These are phyloP conservation scores for Circaetus gallicus DNA, from an alignment of 2,113 vertebrate genomes.

Conservation along the genomic window DNA sequence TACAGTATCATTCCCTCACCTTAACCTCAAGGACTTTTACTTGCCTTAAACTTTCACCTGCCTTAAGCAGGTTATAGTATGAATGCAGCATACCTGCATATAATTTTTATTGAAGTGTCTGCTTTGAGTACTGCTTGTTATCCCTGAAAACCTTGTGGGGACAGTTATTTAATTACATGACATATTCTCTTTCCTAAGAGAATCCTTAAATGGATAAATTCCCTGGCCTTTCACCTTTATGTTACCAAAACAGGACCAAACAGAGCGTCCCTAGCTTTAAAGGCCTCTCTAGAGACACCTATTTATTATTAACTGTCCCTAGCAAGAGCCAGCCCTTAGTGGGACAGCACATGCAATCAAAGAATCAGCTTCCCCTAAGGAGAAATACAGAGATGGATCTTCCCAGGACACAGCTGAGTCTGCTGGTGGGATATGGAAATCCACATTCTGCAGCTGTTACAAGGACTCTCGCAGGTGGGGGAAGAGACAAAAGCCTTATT, in stretches of 20 bases:
- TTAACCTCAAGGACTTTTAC: neutral
- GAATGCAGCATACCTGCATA: neutral
- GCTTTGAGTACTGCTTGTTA: neutral
- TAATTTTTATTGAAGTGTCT: neutral
- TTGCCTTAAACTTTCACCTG: neutral
- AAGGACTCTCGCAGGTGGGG: neutral
- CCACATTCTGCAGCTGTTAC: neutral
- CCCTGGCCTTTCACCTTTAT: neutral
- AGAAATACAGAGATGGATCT: neutral
- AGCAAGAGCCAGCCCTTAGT: neutral
- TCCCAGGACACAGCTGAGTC: neutral
- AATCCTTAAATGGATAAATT: neutral
- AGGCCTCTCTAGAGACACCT: neutral
- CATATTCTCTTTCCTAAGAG: neutral
- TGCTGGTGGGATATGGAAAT: neutral
- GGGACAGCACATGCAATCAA: neutral
- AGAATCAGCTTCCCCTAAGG: neutral
- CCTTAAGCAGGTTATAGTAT: neutral
- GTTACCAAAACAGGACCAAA: neutral
- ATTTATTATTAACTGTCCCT: neutral
- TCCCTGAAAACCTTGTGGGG: neutral
- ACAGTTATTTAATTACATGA: conserved; percentile 16
- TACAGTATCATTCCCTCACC: neutral
- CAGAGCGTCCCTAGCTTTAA: neutral
- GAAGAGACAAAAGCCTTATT: neutral